Percentiles rank a stretch among this genome's conserved stretches.
phyloP scores from a whole-genome alignment of 2,888 invertebrate genomes.

The Timema podura region DNA sequence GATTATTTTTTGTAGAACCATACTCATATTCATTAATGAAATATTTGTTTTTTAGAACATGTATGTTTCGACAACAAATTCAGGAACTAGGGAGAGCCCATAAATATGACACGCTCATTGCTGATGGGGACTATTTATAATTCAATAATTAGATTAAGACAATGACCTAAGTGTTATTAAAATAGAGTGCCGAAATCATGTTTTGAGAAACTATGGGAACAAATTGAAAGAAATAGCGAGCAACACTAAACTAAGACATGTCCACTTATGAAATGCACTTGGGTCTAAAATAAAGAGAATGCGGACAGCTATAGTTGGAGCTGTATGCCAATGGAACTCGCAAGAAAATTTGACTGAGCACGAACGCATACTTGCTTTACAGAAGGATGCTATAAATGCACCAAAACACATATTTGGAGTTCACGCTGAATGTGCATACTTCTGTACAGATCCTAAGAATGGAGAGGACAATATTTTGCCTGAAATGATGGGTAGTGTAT shows the following conservation, averaged over 20 bases:
- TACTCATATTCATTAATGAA: no score
- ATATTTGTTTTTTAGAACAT: no score
- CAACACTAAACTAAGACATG: background rate
- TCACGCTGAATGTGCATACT: background rate
- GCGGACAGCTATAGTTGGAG: background rate
- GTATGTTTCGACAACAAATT: no score
- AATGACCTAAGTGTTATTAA: background rate
- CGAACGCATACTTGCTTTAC: background rate
- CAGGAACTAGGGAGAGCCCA: no score
- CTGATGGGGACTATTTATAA: conserved; percentile 2
- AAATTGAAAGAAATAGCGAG: background rate
- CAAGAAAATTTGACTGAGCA: background rate
- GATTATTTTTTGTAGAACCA: no score
- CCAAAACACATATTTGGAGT: background rate
- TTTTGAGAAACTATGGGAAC: conserved; percentile 1
- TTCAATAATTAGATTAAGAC: background rate
- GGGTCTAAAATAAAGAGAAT: background rate
- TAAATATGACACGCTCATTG: background rate
- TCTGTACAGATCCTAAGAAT: background rate
- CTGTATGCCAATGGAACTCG: background rate
- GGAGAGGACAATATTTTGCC: background rate
- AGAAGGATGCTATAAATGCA: background rate
- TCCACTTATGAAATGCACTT: background rate
- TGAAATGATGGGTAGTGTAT: background rate
- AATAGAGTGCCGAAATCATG: conserved; percentile 5